Base-by-base conservation (phyloP, 2,888 invertebrate species). In the Rhopalosiphum nymphaeae region DNA sequence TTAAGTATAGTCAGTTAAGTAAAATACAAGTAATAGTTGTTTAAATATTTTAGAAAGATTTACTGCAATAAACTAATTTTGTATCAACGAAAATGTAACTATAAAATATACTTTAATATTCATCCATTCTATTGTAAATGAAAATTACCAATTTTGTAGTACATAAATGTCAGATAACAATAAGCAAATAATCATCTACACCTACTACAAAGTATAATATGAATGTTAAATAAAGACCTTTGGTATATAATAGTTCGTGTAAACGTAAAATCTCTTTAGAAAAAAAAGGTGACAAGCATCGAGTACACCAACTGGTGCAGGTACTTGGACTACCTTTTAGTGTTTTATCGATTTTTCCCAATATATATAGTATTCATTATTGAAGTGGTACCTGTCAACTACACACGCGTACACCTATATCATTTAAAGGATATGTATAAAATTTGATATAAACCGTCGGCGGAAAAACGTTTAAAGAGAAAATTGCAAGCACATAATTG, bases 361-460 rank as follows among this genome's bases (percentile, higher is more conserved):
- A 78, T 36, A 36, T 36, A 78, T 36, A 78, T 1, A 78, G 21
- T 21, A 36, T 78, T 78, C 36, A 36, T 78, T 36, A 21, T 78
- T 78, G 78, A 78, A 78, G 78, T 78, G 36, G 36, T 78, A 78
- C 78, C 78, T 78, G 78, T 78, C 78, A 78, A 36, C 78, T 78
- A 36, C 21, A 36, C 36, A 78, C 36, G 78, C 78, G 78, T 78
- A 78, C 78, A 78, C 78, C 78, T 78, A 78, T 36, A 16, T 78
- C 78, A 78, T 36, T 78, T 36, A 78, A 78, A 78, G 78, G 21
- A 78, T 78, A 78, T 78, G 36, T 36, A 78, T 78, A 21, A 36
- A 21, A 78, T 78, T 78, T 78, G 78, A 36, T 36, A 78, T 36
- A 36, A 9, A 36, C 9, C 21, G 5, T 42, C 3, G 21, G 36